Percentiles rank a stretch among this genome's conserved stretches.
Conservation (phyloP, 2,888 invertebrate species). For the Lycaena phlaeas region DNA sequence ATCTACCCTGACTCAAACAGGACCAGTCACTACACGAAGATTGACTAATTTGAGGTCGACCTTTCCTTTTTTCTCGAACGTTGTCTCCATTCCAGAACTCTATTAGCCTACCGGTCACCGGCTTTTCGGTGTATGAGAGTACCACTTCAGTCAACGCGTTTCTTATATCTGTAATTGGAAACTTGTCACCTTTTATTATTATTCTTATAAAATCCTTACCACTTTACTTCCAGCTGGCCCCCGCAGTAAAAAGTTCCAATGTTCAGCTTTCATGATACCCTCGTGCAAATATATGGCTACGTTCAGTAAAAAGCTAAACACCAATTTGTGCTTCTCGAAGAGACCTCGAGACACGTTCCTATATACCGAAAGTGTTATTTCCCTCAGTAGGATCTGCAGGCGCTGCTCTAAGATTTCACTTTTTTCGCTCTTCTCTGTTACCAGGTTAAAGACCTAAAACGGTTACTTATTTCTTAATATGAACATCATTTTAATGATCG, state of each 20-base stretch:
- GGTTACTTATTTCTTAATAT: too few relatives aligned
- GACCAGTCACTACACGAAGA: too few relatives aligned
- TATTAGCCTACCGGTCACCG: too few relatives aligned
- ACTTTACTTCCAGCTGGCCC: conserved; percentile 77
- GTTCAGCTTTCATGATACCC: conserved; percentile 68
- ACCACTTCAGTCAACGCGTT: too few relatives aligned
- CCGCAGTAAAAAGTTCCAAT: conserved; percentile 86
- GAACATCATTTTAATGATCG: too few relatives aligned
- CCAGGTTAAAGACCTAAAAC: conserved; percentile 81
- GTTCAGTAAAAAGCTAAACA: conserved; percentile 89
- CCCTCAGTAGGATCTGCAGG: conserved; percentile 78
- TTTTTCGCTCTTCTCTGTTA: conserved; percentile 84
- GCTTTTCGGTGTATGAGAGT: too few relatives aligned
- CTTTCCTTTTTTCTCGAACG: too few relatives aligned
- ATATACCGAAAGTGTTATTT: conserved; percentile 87
- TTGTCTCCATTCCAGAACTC: too few relatives aligned
- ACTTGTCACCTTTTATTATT: too few relatives aligned
- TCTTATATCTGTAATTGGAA: too few relatives aligned
- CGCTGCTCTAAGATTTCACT: conserved; percentile 77
- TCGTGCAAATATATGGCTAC: conserved; percentile 81
- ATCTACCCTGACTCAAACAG: too few relatives aligned
- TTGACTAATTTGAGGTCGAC: too few relatives aligned
- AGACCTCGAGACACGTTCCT: conserved; percentile 91
- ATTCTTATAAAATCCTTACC: conserved; percentile 33
- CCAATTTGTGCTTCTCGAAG: conserved; percentile 91